Percentiles rank a stretch among this genome's conserved stretches.
These are phyloP conservation scores for Masnerella sp. DNA, from an alignment of 2,888 invertebrate species.

Conservation along the genomic window DNA sequence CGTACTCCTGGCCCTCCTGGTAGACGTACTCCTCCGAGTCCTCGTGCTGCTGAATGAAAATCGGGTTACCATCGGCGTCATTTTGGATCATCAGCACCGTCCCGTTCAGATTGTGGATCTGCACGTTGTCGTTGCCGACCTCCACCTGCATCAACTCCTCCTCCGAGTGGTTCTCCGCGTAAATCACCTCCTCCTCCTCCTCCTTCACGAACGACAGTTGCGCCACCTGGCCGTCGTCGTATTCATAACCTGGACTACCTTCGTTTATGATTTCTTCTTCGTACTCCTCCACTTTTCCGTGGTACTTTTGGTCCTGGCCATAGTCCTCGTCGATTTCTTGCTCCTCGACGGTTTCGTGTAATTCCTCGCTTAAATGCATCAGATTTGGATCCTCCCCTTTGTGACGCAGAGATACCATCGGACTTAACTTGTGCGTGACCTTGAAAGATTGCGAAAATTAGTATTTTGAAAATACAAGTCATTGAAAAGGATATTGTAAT, in stretches of 20 bases:
- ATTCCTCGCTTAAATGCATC: conserved; percentile 35
- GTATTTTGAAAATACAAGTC: too few species aligned
- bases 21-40: conserved; percentile 72
- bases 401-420: conserved; percentile 61
- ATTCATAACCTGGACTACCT: conserved; percentile 45
- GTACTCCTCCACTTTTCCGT: conserved; percentile 57
- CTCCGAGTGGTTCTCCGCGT: conserved; percentile 55
- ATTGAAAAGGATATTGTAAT: too few species aligned
- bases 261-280: conserved; percentile 58
- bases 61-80: conserved; percentile 74
- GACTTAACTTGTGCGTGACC: conserved; percentile 65
- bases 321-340: conserved; percentile 8
- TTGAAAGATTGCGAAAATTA: conserved; percentile 18
- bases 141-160: conserved; percentile 65
- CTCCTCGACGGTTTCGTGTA: not conserved
- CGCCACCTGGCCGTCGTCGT: not conserved
- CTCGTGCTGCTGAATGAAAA: conserved; percentile 73
- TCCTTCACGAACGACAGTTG: conserved; percentile 36
- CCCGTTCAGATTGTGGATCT: conserved; percentile 72
- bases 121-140: conserved; percentile 63
- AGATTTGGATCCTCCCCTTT: conserved; percentile 30
- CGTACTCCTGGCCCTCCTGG: conserved; percentile 67
- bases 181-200: conserved; percentile 50
- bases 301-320: conserved; percentile 10
- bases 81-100: conserved; percentile 75